Evolutionary conservation across 2,888 invertebrate genomes (phyloP).

Genomic region (Phyllotreta striolata): DNA sequence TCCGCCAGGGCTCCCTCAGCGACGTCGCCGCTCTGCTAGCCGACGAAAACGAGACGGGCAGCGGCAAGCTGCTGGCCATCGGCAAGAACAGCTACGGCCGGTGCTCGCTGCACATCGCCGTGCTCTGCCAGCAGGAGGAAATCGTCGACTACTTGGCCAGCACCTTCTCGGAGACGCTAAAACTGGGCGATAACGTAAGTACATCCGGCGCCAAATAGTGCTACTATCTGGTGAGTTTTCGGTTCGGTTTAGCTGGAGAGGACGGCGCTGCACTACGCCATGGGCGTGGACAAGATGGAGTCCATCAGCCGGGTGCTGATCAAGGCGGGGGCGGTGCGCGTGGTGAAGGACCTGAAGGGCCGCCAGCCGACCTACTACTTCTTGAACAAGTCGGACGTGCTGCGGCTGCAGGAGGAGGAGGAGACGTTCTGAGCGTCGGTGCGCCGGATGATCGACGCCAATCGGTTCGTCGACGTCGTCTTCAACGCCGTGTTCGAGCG

Average conservation of each 20-base stretch:
- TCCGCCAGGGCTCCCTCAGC: conserved; percentile 70
- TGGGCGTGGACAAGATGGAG: conserved; percentile 88
- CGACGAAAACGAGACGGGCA: conserved; percentile 63
- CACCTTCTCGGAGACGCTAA: conserved; percentile 75
- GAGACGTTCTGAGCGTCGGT: conserved; percentile 64
- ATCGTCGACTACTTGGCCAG: conserved; percentile 80
- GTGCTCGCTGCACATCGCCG: conserved; percentile 85
- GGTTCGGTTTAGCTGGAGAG: conserved; percentile 87
- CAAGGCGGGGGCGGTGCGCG: conserved; percentile 82
- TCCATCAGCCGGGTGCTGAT: conserved; percentile 81
- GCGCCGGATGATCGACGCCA: conserved; percentile 16
- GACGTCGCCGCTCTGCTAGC: conserved; percentile 67
- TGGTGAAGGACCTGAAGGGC: conserved; percentile 86
- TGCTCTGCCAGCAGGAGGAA: conserved; percentile 82
- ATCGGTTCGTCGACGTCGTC: conserved; percentile 23
- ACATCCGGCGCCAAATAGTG: no score
- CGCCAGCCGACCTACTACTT: conserved; percentile 91
- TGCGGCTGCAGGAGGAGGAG: conserved; percentile 85
- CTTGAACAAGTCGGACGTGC: conserved; percentile 89
- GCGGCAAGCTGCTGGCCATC: conserved; percentile 65
- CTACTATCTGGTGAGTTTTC: no score
- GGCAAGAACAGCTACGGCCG: conserved; percentile 77
- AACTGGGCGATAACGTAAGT: conserved; percentile 87
- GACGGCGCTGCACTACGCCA: conserved; percentile 88
- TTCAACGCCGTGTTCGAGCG: conserved; percentile 11